Percentiles rank a stretch among this genome's conserved stretches.
These are phyloP conservation scores for Cotesia glomerata DNA, from an alignment of 1,140 invertebrate species.

Conservation along the genomic window DNA sequence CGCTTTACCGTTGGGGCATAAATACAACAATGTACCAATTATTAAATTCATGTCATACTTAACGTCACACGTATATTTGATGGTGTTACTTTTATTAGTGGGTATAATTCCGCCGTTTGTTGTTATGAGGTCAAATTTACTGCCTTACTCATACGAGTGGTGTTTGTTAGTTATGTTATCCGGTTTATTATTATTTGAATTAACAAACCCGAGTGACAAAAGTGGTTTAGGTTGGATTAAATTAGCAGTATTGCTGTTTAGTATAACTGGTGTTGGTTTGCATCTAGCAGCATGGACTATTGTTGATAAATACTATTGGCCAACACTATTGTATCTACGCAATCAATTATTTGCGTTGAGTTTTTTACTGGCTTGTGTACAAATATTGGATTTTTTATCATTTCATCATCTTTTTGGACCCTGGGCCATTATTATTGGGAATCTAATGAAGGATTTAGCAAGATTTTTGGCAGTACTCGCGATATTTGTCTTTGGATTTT, in stretches of 20 bases:
- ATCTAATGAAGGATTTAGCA: conserved; percentile 89
- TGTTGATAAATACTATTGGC: conserved; percentile 75
- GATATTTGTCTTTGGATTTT: conserved; percentile 98
- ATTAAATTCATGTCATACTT: conserved; percentile 99
- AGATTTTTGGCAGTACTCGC: conserved; percentile 95
- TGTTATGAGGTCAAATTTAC: conserved; percentile 74
- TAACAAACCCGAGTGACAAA: conserved; percentile 96
- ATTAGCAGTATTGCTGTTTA: conserved; percentile 88
- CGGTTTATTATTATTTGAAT: conserved; percentile 92
- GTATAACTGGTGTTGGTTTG: conserved; percentile 88
- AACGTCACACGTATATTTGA: conserved; percentile 97
- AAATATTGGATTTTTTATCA: conserved; percentile 95
- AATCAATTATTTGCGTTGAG: conserved; percentile 97
- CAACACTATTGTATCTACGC: conserved; percentile 85
- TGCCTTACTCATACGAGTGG: conserved; percentile 96
- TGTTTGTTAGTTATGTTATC: conserved; percentile 94
- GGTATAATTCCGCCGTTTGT: conserved; percentile 88
- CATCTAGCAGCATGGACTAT: conserved; percentile 83
- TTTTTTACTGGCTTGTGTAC: conserved; percentile 93
- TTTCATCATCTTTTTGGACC: conserved; percentile 99
- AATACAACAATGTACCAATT: conserved; percentile 95
- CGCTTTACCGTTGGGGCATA: conserved; percentile 92
- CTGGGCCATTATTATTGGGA: conserved; percentile 93
- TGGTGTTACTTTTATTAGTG: conserved; percentile 89
- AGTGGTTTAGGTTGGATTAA: conserved; percentile 93